These are phyloP conservation scores for Lithophane leautieri DNA, from an alignment of 2,888 invertebrate genomes.

Conservation along the genomic window DNA sequence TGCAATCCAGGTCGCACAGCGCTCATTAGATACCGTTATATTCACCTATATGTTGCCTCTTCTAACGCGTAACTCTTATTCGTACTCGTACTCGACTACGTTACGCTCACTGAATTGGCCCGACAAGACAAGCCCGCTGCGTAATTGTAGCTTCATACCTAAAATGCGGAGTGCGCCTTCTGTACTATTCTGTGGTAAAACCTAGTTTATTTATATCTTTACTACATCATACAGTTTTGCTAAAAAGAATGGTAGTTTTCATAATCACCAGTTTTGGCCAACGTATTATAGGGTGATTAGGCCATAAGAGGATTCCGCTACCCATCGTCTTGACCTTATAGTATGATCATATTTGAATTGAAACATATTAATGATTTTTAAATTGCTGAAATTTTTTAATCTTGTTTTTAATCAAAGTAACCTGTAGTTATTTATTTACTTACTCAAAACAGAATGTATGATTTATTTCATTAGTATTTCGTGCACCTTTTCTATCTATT, in stretches of 20 bases:
- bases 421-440: constrained; percentile 15
- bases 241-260: constrained; percentile 17
- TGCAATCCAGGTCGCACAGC: no score
- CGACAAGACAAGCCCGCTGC: no score
- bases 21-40: no score
- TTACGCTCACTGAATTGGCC: no score
- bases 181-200: background rate
- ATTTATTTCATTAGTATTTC: constrained; percentile 9
- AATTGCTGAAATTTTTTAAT: constrained; percentile 1
- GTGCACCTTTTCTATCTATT: constrained; percentile 15
- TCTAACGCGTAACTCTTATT: no score
- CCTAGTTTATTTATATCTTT: constrained; percentile 33
- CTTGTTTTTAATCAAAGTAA: background rate
- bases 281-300: background rate
- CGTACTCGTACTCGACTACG: no score
- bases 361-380: background rate
- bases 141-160: no score
- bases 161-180: no score
- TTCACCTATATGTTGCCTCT: no score
- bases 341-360: background rate
- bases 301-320: background rate
- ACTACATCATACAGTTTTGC: constrained; percentile 16
- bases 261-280: background rate
- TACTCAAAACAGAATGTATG: background rate
- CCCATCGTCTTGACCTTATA: background rate